Evolutionary conservation across 2,113 vertebrate genomes (phyloP), one percentile per base, ranked within the genome.

Genomic region (Cynocephalus volans): DNA sequence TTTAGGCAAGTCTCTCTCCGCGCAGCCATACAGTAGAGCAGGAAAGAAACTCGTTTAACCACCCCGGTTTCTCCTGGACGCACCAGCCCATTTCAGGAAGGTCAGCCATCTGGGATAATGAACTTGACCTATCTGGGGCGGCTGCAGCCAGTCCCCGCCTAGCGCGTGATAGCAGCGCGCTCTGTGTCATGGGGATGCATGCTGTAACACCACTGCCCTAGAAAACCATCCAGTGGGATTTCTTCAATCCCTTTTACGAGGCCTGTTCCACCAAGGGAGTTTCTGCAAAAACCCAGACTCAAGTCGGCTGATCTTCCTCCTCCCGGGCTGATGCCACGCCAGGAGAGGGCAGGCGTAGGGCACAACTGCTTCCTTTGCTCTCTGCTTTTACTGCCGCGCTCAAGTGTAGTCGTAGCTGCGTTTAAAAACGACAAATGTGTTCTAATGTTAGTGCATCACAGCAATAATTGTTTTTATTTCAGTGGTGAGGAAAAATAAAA

Each of bases 401-500:
- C 96, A 97, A 96, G 95, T 97, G 97, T 80, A 89, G 92, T 95
- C 96, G 96, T 95, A 96, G 97, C 96, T 90, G 97, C 96, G 98
- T 98, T 98, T 95, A 97, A 98, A 98, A 98, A 98, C 85, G 5
- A 98, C 98, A 98, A 98, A 98, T 97, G 98, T 92, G 94, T 96
- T 98, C 97, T 98, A 98, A 98, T 98, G 98, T 98, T 97, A 98
- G 93, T 98, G 90, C 98, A 97, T 98, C 96, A 73, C 45, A 81
- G 98, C 97, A 98, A 98, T 98, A 98, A 98, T 98, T 98, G 98
- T 98, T 99, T 99, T 98, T 98, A 98, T 98, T 98, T 98, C 97
- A 33, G 95, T 28, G 95, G 97, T 96, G 97, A 98, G 95, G 88
- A 97, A 98, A 98, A 98, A 97, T 97, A 75, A 95, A 97, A 96